Percentiles rank a stretch among this genome's conserved stretches.
Evolutionary conservation across 64 coral and sea anemone species (phyloP).

Genomic region (Stichodactyla helianthus): DNA sequence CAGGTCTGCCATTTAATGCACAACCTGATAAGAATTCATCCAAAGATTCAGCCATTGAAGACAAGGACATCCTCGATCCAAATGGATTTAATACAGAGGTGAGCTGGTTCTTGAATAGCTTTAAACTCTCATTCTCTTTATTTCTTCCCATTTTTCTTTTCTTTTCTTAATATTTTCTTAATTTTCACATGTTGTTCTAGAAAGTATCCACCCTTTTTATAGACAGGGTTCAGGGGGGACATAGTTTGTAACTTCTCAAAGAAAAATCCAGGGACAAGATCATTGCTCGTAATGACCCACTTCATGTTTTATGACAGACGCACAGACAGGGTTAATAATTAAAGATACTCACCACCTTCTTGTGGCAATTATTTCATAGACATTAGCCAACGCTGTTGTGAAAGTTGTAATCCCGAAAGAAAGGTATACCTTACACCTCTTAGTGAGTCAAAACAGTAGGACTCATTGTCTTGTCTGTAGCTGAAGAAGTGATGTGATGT

Average conservation of each 20-base stretch:
- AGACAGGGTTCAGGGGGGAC: background rate
- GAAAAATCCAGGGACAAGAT: background rate
- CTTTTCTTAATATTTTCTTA: background rate
- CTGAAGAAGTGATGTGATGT: background rate
- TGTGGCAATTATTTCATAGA: constrained; percentile 99
- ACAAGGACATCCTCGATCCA: constrained; percentile 43
- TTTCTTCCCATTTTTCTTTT: background rate
- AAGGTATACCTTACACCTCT: constrained; percentile 59
- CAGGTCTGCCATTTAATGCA: constrained; percentile 92
- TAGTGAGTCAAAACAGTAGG: background rate
- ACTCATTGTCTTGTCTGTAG: background rate
- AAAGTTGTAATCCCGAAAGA: constrained; percentile 99
- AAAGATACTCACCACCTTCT: constrained; percentile 93
- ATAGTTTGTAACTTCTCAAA: background rate
- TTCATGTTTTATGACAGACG: background rate
- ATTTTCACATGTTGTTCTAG: background rate
- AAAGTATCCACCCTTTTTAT: background rate
- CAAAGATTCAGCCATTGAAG: constrained; percentile 9
- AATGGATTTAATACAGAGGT: constrained; percentile 93
- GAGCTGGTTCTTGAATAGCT: background rate
- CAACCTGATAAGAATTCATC: constrained; percentile 66
- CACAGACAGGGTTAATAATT: background rate
- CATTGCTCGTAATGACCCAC: background rate
- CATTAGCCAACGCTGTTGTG: constrained; percentile 99
- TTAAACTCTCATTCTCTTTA: background rate